Percentiles rank a stretch among this genome's conserved stretches.
phyloP scores from a whole-genome alignment of 2,888 invertebrate species.

The Diaprepes abbreviatus region DNA sequence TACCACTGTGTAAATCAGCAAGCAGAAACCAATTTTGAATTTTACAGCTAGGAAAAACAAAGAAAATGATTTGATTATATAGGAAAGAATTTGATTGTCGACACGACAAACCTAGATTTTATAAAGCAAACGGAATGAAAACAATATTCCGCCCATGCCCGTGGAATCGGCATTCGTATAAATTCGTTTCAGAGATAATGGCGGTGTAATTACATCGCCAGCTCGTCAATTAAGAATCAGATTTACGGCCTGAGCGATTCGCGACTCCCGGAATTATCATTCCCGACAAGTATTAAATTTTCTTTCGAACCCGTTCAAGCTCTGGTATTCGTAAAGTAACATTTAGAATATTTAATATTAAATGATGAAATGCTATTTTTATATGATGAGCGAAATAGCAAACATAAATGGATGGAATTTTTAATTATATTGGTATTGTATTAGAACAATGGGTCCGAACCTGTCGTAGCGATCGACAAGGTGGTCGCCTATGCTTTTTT shows the following conservation, averaged over 20 bases:
- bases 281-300: conserved; percentile 35
- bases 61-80: no score
- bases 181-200: conserved; percentile 41
- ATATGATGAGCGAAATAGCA: no score
- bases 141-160: neutral
- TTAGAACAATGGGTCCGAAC: no score
- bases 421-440: no score
- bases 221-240: conserved; percentile 42
- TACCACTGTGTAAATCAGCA: neutral
- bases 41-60: no score
- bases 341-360: neutral
- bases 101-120: no score
- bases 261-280: conserved; percentile 46
- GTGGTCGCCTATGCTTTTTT: no score
- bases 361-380: neutral
- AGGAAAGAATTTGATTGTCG: no score
- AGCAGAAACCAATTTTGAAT: no score
- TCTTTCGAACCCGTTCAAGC: conserved; percentile 4
- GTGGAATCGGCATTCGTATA: conserved; percentile 34
- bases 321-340: neutral
- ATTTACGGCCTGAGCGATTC: conserved; percentile 33
- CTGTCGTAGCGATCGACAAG: no score
- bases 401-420: no score
- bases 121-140: no score
- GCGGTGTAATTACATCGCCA: conserved; percentile 44